Evolutionary conservation across 2,888 invertebrate genomes (phyloP).

Genomic region (Hyles lineata): DNA sequence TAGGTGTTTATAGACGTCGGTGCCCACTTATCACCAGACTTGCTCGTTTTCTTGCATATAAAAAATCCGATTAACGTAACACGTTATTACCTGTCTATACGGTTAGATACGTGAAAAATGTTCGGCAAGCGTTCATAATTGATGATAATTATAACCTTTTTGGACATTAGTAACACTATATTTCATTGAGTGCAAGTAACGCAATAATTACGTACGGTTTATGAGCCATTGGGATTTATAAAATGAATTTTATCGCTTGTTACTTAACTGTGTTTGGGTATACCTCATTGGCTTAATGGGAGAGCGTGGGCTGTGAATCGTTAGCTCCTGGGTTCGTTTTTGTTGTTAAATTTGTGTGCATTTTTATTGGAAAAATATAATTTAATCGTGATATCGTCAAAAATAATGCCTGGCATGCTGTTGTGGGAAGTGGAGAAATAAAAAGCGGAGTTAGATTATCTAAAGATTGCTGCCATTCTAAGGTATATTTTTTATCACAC

Average conservation of each 20-base stretch:
- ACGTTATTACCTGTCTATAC: slow-evolving; percentile 69
- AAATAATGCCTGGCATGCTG: no score
- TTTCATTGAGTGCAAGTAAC: slow-evolving; percentile 46
- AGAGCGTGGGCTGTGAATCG: neutral
- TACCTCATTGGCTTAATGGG: neutral
- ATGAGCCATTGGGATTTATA: slow-evolving; percentile 62
- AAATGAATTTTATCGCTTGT: slow-evolving; percentile 65
- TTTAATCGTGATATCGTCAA: no score
- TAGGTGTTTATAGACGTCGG: no score
- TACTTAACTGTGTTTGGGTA: slow-evolving; percentile 44
- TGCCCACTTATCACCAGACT: neutral
- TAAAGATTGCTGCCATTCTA: no score
- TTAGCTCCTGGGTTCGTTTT: no score
- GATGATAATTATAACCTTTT: slow-evolving; percentile 59
- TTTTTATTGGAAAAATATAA: no score
- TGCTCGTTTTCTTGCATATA: neutral
- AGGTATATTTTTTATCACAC: no score
- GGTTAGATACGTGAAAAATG: slow-evolving; percentile 60
- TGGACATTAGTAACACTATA: slow-evolving; percentile 56
- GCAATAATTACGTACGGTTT: slow-evolving; percentile 61
- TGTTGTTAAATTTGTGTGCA: no score
- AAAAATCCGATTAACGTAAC: slow-evolving; percentile 66
- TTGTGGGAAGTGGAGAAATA: no score
- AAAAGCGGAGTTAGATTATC: no score
- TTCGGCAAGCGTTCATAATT: slow-evolving; percentile 55